Evolutionary conservation across 1,140 invertebrate genomes (phyloP).

Genomic region (Drosophila burlai): DNA sequence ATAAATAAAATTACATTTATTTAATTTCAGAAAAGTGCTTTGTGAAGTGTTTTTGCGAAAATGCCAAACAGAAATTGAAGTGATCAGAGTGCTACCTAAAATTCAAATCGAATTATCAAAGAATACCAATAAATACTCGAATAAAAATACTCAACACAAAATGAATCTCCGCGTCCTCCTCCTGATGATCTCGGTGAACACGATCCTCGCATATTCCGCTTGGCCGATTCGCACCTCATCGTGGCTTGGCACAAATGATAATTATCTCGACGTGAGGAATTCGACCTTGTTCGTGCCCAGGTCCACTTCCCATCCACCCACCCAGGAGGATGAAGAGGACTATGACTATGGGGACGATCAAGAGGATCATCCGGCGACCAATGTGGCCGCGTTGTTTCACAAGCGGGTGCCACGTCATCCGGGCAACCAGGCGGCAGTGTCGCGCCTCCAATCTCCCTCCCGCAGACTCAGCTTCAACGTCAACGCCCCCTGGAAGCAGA

Average conservation of each 20-base stretch:
- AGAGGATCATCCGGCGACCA: neutral
- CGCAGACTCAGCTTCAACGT: constrained; percentile 24
- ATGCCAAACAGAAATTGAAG: constrained; percentile 1
- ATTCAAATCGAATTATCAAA: neutral
- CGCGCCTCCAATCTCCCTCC: constrained; percentile 26
- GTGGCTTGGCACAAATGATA: constrained; percentile 5
- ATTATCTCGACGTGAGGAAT: constrained; percentile 31
- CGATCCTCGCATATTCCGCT: constrained; percentile 1
- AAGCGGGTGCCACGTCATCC: constrained; percentile 50
- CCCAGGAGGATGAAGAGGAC: constrained; percentile 4
- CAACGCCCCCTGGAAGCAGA: constrained; percentile 17
- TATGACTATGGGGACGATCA: neutral
- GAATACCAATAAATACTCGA: constrained; percentile 10
- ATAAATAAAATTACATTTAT: neutral
- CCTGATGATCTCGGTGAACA: neutral
- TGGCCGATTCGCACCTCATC: constrained; percentile 4
- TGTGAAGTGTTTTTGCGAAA: neutral
- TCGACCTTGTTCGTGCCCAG: constrained; percentile 15
- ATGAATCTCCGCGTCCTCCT: constrained; percentile 14
- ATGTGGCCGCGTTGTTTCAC: neutral
- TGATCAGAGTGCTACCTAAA: neutral
- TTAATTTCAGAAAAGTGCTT: constrained; percentile 28
- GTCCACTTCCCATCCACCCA: constrained; percentile 15
- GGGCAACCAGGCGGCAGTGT: neutral
- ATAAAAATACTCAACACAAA: constrained; percentile 4